Base-by-base conservation (phyloP, 2,888 invertebrate genomes). In the Pogonocherus hispidulus region DNA sequence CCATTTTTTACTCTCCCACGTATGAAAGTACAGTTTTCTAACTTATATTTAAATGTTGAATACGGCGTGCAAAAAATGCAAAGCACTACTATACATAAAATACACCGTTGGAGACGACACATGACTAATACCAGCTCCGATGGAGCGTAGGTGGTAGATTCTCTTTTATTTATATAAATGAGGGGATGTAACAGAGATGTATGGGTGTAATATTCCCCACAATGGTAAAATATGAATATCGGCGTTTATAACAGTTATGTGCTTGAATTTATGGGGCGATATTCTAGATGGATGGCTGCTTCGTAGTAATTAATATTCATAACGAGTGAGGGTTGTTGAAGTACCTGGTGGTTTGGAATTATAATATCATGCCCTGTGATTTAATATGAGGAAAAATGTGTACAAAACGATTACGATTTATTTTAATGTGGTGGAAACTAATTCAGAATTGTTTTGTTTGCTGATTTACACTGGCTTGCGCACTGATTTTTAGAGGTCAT, bases 131-230 rank as follows among this genome's bases (percentile, higher is more conserved):
- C 49, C 49, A 9, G 9, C 20, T 49, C 5, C 11, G 18, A 8
- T 20, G 4, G n/a, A 1, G 11, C 19, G 41, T 57, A 20, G 44
- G 41, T 32, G 57, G 41, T 59, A 20, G 14, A 47, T 59, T 59
- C 23, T 18, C 59, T 44, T 16, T 59, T 59, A 59, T 59, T 59
- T 59, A 59, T 46, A 59, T 46, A 16, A 59, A 65, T 69, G 59
- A 65, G 52, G 60, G 60, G n/a, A 47, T 59, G 57, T 69, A 65
- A 65, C 49, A 60, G 62, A 63, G 64, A 69, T 56, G 27, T 65
- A 69, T 65, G 64, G 51, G 54, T 54, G 65, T 69, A 65, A 69
- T 69, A 65, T 69, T 65, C 60, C 11, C 32, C 32, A 11, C 32
- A 32, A 32, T 32, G 32, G 6, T 66, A 46, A 66, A 62, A 51